Evolutionary conservation across 2,797 vertebrate species (phyloP), one percentile per base, ranked within the genome.

Genomic region (Poeciliopsis presidionis): DNA sequence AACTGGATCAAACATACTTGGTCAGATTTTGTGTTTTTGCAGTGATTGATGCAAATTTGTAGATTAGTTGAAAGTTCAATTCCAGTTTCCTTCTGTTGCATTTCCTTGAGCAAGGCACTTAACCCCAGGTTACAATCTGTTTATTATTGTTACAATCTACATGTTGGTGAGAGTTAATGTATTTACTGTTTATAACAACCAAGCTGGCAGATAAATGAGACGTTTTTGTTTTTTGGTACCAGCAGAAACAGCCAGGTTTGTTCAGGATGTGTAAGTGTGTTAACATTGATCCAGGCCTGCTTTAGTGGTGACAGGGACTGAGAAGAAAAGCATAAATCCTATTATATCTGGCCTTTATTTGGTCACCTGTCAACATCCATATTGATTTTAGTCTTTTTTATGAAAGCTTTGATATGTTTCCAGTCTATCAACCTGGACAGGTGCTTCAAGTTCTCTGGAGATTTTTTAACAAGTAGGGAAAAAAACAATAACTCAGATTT

Each of bases 281-380:
- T 75, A 57, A 12, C 70, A 79, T 72, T 72, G 69, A 78, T 75
- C 71, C 73, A 63, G 33, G n/a, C 46, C 72, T 74, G 72, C 36
- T 59, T 61, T 22, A 65, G 16, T 78, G 73, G 39, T 72, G 47
- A 46, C 55, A 30, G 63, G 69, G 57, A 78, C 28, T 30, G 72
- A 65, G 49, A 41, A 72, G 30, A 51, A 75, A 75, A 72, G 39
- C 20, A 53, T 41, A 72, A 72, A 72, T 79, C 39, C 30, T 36
- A 55, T 80, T 65, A 55, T 80, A 22, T 75, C 30, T 9, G 61
- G 61, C 30, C 36, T 63, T 70, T 78, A 36, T 78, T 63, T 75
- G 67, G 71, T 82, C 30, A 59, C 63, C 63, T 74, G 76, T 55
- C 73, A 72, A 39, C 39, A 67, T 57, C 25, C 39, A 41, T 67